A percentile compares a stretch with the other conserved stretches of the same genome.
Conservation (phyloP, 2,888 invertebrate genomes). For the Omphaloscelis lunosa region DNA sequence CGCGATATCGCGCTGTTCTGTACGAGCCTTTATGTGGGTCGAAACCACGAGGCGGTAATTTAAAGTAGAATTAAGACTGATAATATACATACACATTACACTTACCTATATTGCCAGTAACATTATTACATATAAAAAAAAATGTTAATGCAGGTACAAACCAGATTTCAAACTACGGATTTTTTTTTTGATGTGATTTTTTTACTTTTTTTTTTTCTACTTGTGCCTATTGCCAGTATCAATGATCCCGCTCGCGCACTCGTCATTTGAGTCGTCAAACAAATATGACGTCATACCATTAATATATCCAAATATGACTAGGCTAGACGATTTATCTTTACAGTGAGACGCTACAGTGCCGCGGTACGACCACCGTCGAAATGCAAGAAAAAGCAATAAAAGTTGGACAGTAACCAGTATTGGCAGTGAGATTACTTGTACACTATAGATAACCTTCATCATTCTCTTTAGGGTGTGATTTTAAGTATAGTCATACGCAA, state of each 20-base stretch:
- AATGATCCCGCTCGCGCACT: not conserved
- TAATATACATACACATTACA: not conserved
- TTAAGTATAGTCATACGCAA: not conserved
- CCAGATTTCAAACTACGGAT: not conserved
- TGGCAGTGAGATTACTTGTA: not conserved
- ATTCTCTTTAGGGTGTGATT: not conserved
- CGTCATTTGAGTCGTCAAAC: slow-evolving; percentile 3
- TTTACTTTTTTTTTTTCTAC: not conserved
- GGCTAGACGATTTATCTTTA: not conserved
- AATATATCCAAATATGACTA: not conserved
- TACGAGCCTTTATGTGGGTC: too few species aligned
- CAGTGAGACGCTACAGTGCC: not conserved
- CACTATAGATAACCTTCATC: not conserved
- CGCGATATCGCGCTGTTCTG: too few species aligned
- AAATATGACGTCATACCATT: not conserved
- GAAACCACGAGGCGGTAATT: too few species aligned
- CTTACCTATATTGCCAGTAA: too few species aligned
- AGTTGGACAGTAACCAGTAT: not conserved
- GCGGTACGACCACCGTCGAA: not conserved
- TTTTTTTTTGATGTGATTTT: not conserved
- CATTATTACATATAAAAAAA: not conserved
- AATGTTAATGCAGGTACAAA: not conserved
- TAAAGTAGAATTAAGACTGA: not conserved
- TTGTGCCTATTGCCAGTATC: not conserved
- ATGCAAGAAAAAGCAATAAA: not conserved